phyloP scores from a whole-genome alignment of 2,113 vertebrate species.

The Melanostigma gelatinosum region DNA sequence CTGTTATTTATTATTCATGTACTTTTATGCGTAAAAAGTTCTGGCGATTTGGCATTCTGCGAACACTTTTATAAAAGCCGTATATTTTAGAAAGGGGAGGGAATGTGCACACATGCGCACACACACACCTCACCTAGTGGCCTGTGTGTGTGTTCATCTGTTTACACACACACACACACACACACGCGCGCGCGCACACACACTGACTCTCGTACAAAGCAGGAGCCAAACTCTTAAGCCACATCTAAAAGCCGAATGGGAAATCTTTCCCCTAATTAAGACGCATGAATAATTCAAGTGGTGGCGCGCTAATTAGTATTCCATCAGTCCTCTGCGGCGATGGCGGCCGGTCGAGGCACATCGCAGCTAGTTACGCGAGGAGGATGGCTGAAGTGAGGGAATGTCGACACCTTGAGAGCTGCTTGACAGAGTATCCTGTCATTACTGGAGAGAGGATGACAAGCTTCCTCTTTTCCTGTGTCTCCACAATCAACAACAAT shows the following conservation, averaged over 20 bases:
- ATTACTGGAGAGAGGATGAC: slow-evolving; percentile 62
- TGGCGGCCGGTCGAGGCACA: slow-evolving; percentile 69
- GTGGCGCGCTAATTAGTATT: slow-evolving; percentile 81
- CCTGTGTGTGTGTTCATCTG: slow-evolving; percentile 2
- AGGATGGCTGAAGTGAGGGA: slow-evolving; percentile 57
- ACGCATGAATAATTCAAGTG: slow-evolving; percentile 86
- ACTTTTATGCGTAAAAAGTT: slow-evolving; percentile 39
- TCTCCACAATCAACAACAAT: slow-evolving; percentile 66
- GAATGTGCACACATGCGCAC: neutral
- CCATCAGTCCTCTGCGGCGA: slow-evolving; percentile 76
- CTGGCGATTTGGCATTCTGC: slow-evolving; percentile 9
- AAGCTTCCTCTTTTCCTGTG: slow-evolving; percentile 54
- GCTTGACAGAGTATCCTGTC: slow-evolving; percentile 68
- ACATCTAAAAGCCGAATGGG: slow-evolving; percentile 79
- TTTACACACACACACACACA: slow-evolving; percentile 32
- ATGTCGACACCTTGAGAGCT: slow-evolving; percentile 59
- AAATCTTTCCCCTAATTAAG: slow-evolving; percentile 84
- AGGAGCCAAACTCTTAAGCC: slow-evolving; percentile 69
- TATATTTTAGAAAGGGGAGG: neutral
- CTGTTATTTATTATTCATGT: slow-evolving; percentile 57
- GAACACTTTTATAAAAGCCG: neutral
- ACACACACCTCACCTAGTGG: neutral
- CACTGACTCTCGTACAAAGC: slow-evolving; percentile 33
- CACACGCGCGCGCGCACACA: slow-evolving; percentile 13
- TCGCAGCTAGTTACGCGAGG: slow-evolving; percentile 40